Conservation (phyloP, 64 coral and sea anemone genomes). For the Porites australiensis region DNA sequence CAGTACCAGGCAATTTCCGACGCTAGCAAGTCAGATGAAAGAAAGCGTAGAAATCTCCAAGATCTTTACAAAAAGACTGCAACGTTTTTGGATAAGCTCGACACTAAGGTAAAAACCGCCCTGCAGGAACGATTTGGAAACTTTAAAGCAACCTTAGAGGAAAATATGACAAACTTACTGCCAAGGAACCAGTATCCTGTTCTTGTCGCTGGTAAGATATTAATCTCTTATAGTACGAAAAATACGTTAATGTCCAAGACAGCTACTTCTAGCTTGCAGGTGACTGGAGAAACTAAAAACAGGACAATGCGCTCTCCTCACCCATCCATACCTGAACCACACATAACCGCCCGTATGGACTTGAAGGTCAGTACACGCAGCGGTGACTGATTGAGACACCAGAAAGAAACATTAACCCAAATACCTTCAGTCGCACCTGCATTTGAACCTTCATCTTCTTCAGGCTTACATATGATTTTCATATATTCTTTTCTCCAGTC, state of each 20-base stretch:
- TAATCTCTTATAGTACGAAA: too few species aligned
- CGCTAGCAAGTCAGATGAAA: background rate
- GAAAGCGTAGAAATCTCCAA: background rate
- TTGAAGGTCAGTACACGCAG: too few species aligned
- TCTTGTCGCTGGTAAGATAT: background rate
- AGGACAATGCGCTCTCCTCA: too few species aligned
- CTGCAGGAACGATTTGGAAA: background rate
- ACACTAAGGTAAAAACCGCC: background rate
- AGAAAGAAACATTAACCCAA: too few species aligned
- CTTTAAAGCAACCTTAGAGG: background rate
- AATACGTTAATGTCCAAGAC: background rate
- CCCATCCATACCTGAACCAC: too few species aligned
- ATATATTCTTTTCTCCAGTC: too few species aligned
- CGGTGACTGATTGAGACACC: too few species aligned
- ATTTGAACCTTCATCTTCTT: too few species aligned
- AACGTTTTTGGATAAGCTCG: background rate
- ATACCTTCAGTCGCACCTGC: too few species aligned
- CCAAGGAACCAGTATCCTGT: conserved; percentile 10
- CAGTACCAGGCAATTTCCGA: background rate
- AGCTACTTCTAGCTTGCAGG: background rate
- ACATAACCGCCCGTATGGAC: too few species aligned
- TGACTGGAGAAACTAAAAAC: too few species aligned
- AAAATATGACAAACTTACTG: background rate
- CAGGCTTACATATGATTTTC: too few species aligned
- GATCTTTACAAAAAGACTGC: background rate